Base-by-base conservation (phyloP, 2,888 invertebrate species). In the Caenorhabditis doughertyi region DNA sequence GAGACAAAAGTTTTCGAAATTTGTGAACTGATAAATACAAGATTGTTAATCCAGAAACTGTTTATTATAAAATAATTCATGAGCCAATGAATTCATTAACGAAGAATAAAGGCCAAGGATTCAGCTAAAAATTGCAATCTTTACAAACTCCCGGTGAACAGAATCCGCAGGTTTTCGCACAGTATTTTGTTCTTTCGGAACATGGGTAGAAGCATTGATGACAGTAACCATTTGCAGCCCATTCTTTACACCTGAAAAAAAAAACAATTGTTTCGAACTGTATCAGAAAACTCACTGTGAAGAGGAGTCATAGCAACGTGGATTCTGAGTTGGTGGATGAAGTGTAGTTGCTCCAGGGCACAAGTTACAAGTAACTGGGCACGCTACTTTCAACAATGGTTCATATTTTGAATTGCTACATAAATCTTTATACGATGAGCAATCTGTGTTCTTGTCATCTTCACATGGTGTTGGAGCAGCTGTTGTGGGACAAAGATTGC, bases 261-360 rank as follows among this genome's bases (percentile, higher is more conserved):
- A 3, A 0, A 21, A 32, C 0, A 11, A 60, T 13, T 9, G 21
- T 55, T 32, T 21, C 4, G 1, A 51, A 56, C 23, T 58, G 44
- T 18, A 18, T 47, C 8, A 11, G 0, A 47, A 44, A n/a, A 32
- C 73, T 74, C 18, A 74, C 74, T 58, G 23, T 25, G 74, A 16
- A 13, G 29, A 32, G 1, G 18, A 29, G 32, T 76, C 74, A 21
- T 56, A 25, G 16, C 74, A 76, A 49, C 58, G 35, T 7, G 74
- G 74, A 35, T 58, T 58, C 13, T 44, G 47, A 16, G 74, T 76
- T 25, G 55, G 47, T 7, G 58, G 44, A 13, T 53, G 32, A 9
- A 51, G 42, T 21, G 77, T 77, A 3, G 77, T 77, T 18, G 68
- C 77, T 51, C 77, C 77, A 2, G 77, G 77, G 18, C 77, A 77